Conservation (phyloP, 2,113 vertebrate species). For the Cyprinodon variegatus region DNA sequence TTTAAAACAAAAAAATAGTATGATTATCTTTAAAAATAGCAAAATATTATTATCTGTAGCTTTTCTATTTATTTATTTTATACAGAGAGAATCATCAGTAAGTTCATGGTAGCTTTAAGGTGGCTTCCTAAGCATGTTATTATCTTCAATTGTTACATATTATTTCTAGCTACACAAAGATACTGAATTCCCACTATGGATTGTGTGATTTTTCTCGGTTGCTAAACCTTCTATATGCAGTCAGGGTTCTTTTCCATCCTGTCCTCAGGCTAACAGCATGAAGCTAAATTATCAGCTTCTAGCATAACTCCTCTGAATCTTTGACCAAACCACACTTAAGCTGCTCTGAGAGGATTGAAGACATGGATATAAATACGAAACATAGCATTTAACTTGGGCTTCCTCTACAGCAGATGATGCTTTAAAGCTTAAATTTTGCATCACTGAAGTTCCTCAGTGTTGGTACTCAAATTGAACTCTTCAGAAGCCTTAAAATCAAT, state of each 20-base stretch:
- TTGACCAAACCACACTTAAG: neutral
- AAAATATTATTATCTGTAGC: no score
- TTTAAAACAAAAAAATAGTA: no score
- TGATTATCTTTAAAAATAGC: no score
- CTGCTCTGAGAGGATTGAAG: conserved; percentile 4
- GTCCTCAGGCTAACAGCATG: conserved; percentile 13
- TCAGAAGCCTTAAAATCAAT: no score
- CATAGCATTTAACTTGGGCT: neutral
- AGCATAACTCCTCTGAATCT: conserved; percentile 5
- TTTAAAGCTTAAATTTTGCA: neutral
- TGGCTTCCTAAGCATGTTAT: neutral
- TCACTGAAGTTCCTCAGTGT: neutral
- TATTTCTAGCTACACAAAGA: neutral
- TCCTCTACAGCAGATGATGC: neutral
- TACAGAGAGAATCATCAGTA: no score
- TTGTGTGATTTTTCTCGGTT: neutral
- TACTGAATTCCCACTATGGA: neutral
- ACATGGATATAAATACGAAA: neutral
- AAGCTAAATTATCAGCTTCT: neutral
- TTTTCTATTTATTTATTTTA: no score
- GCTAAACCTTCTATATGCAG: neutral
- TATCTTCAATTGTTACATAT: neutral
- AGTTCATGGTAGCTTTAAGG: neutral
- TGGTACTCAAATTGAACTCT: no score
- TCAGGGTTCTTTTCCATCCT: neutral